Base-by-base conservation (phyloP, 37 sponge, comb jelly and placozoan genomes). In the Eunapius fragilis region DNA sequence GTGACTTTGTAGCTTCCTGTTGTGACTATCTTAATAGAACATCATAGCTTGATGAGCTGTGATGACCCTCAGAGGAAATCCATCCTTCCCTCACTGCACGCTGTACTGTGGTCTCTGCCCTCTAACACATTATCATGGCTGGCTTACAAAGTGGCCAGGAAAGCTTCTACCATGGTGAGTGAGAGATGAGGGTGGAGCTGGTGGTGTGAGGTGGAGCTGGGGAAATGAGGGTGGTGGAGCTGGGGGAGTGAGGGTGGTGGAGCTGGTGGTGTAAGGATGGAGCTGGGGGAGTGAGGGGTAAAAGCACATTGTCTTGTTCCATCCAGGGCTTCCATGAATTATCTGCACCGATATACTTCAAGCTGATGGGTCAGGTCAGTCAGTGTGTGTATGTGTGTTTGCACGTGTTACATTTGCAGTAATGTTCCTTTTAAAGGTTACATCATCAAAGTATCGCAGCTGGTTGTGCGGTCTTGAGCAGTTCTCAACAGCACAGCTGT, bases 141-240 rank as follows among this genome's bases (percentile, higher is more conserved):
- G 38, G 78, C 70, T 69, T 92, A 92, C 82, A 80, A 88, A 72
- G 35, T 88, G 3, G 92, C 92, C 70, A 84, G 89, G 68, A 83
- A 73, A 45, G 92, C 92, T 38, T 87, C 89, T 37, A 76, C 72
- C 50, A 85, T 88, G 89, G 92, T 88, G 14, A 25, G 88, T 72
- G 24, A 24, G 2, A 45, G 58, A 58, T 4, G 58, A 2, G 58
- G 14, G 58, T 12, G 58, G 58, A 58, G 58, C 19, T 13, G 19
- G 22, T 9, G 41, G 41, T 9, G 41, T 3, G 6, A 6, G 41
- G 41, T 3, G 41, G 6, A 41, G 41, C 6, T 41, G 41, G 49
- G 2, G 36, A 19, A 58, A 2, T 10, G 14, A 19, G 22, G 17
- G 58, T n/a, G n/a, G n/a, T n/a, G n/a, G n/a, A n/a, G n/a, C n/a